Evolutionary conservation across 2,888 invertebrate species (phyloP), one percentile per base, ranked within the genome.

Genomic region (Cancer borealis): DNA sequence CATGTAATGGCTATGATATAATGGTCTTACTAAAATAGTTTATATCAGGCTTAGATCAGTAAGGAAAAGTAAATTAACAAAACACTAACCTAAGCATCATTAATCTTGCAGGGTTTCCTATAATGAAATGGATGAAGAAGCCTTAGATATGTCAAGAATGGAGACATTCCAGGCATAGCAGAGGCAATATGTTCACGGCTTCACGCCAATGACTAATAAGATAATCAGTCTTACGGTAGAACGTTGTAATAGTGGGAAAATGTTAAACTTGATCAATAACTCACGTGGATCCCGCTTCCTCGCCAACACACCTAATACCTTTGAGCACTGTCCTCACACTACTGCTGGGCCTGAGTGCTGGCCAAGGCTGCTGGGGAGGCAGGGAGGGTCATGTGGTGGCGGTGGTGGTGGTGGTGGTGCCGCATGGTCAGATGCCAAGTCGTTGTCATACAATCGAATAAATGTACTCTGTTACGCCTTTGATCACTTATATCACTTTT

Each of bases 391-490:
- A 8, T 0, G 8, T 26, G 79, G 26, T n/a, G 79, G 79, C 3
- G n/a, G 73, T 21, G 79, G 79, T 17, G 30, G 30, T 12, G 30
- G 26, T 79, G 30, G 30, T 30, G 14, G 26, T 79, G 79, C 79
- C 79, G 79, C 79, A 79, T 8, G 79, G 30, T 79, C 6, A 79
- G 79, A 79, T 79, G 79, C 79, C 79, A 79, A 12, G 30, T 79
- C 6, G 79, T 30, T 30, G 3, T 79, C 30, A 8, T 79, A 79
- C 21, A 30, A 30, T 21, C 8, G 6, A 79, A 30, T 79, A 79
- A 17, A 66, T 66, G n/a, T 5, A 66, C n/a, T 66, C 21, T 66
- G n/a, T 66, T n/a, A 17, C n/a, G 3, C 66, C 17, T 39, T n/a
- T 66, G 4, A 21, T 66, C n/a, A 66, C n/a, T 5, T 66, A 54